Evolutionary conservation across 2,113 vertebrate species (phyloP), one percentile per base, ranked within the genome.

Genomic region (Thinocorus orbignyianus): DNA sequence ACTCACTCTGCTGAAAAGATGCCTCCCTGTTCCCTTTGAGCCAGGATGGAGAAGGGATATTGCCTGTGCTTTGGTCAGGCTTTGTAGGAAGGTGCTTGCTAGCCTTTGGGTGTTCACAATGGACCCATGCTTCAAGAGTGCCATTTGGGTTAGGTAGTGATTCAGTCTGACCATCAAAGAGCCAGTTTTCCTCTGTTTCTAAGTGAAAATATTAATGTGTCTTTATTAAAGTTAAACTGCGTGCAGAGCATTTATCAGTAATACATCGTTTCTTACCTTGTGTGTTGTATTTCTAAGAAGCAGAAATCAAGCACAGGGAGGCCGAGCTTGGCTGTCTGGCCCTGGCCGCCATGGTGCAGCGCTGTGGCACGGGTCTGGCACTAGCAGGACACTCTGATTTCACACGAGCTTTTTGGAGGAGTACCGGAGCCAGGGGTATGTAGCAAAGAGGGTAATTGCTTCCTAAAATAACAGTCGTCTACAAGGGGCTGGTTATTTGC

Each of bases 101-200:
- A 55, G 55, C 44, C 61, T 84, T 61, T 25, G 57, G 58, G 64
- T 55, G 42, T 19, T 5, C 25, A 3, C 1, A 2, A 6, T 26
- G 35, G 70, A 35, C 7, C 1, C 41, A 10, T 1, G 0, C 37
- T 54, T 71, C n/a, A 55, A 22, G 49, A 83, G 20, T 10, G 1
- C 13, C 5, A 1, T 61, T 90, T 81, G 79, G 31, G 86, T 73
- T 66, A 88, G 39, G 17, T 41, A 41, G 30, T 77, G 80, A 90
- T 93, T 94, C 85, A 91, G 77, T 74, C 54, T n/a, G 58, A 39
- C 49, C 72, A 42, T 62, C 80, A 92, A 90, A 93, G 81, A 84
- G 61, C 42, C 54, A 52, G n/a, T 78, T 91, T 57, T 73, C 28
- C 41, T 71, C 39, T 60, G 41, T 85, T 92, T 83, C 54, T 46